Base-by-base conservation (phyloP, 1,140 invertebrate species). In the Anastrepha ludens region DNA sequence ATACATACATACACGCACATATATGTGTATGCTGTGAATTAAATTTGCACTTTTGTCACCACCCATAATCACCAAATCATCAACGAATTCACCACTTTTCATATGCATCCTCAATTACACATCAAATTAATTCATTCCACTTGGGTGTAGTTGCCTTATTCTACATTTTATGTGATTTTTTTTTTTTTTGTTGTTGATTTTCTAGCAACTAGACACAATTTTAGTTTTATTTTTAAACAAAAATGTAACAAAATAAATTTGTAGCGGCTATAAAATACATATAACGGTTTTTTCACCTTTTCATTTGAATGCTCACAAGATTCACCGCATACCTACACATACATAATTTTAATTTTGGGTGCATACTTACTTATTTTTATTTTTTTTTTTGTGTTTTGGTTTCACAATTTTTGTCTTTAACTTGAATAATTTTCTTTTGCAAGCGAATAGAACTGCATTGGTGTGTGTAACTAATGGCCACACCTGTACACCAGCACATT, bases 241-340 rank as follows among this genome's bases (percentile, higher is more conserved):
- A 7, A 39, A 41, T 74, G 39, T 74, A 39, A 67, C 65, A 41
- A 15, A 8, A 41, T 67, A 67, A 7, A 41, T 13, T 3, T 9
- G 9, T 74, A 47, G 39, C 11, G 39, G 44, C 41, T 2, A 44
- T 7, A 47, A 47, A 44, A 74, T 39, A 74, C 44, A 74, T 2
- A 41, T 74, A 62, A 62, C 15, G 17, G 11, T 20, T 29, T 29
- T 15, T 13, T 58, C 74, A 81, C n/a, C 17, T 55, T 6, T 13
- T 55, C 44, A 81, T 81, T 81, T 50, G 74, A 81, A 81, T 81
- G 74, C 20, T 44, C 41, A 70, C 67, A 70, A 41, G 4, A 20
- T 44, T 81, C 47, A 81, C 44, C 74, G 44, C 74, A 81, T n/a
- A 29, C 29, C 29, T 29, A 55, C 55, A 81, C 8, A 20, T 55